These are phyloP conservation scores for Abramis brama DNA, from an alignment of 2,113 vertebrate species.

Conservation along the genomic window DNA sequence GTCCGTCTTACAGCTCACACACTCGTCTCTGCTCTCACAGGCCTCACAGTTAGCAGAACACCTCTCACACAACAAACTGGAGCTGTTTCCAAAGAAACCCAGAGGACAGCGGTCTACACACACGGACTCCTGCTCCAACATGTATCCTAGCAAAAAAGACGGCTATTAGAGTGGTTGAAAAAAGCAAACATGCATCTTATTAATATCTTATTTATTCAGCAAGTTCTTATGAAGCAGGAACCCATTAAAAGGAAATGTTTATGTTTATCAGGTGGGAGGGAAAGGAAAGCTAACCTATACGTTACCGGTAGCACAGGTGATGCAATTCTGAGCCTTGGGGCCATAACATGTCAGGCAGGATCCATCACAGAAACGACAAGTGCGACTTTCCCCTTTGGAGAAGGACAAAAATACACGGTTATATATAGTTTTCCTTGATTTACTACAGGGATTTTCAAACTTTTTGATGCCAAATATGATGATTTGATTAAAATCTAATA, in stretches of 20 bases:
- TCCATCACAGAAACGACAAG: slow-evolving; percentile 66
- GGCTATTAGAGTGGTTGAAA: background rate
- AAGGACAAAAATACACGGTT: background rate
- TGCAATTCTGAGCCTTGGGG: slow-evolving; percentile 71
- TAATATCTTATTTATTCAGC: background rate
- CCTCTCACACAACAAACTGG: slow-evolving; percentile 75
- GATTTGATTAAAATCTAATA: too few relatives aligned
- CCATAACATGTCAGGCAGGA: slow-evolving; percentile 75
- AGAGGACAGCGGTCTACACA: slow-evolving; percentile 71
- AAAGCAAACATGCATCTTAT: background rate
- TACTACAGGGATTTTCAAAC: too few relatives aligned
- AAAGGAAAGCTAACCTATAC: slow-evolving; percentile 29
- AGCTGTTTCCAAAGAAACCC: slow-evolving; percentile 73
- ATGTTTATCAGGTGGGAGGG: background rate
- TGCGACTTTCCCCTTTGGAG: slow-evolving; percentile 60
- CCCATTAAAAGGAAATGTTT: background rate
- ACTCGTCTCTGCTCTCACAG: slow-evolving; percentile 71
- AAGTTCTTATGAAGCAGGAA: background rate
- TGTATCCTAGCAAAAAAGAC: slow-evolving; percentile 62
- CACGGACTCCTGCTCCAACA: slow-evolving; percentile 76
- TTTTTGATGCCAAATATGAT: too few relatives aligned
- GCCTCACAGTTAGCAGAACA: slow-evolving; percentile 77
- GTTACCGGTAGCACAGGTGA: slow-evolving; percentile 72
- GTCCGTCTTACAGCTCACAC: slow-evolving; percentile 72
- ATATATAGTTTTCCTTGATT: background rate